Conservation (phyloP, 2,797 vertebrate species). For the Gobio occitaniae region DNA sequence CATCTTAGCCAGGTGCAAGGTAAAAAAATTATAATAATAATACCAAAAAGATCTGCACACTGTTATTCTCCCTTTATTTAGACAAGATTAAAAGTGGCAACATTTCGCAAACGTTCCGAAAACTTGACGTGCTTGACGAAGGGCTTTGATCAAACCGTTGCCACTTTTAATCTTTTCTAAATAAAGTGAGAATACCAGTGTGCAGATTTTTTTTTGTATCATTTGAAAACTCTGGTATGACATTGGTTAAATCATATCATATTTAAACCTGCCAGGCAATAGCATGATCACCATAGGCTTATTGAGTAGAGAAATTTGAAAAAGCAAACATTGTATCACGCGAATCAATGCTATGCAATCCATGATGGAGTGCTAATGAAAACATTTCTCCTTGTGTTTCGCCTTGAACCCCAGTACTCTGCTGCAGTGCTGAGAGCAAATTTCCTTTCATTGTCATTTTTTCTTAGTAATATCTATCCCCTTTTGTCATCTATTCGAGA, state of each 20-base stretch:
- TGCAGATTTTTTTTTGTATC: no score
- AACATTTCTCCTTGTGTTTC: slow-evolving; percentile 31
- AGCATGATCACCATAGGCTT: slow-evolving; percentile 22
- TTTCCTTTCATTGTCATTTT: slow-evolving; percentile 67
- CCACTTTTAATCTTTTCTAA: no score
- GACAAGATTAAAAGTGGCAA: no score
- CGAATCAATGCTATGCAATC: slow-evolving; percentile 40
- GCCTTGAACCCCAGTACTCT: slow-evolving; percentile 63
- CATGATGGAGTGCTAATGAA: slow-evolving; percentile 49
- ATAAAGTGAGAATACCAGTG: no score
- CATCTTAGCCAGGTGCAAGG: no score
- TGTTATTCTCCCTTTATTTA: no score
- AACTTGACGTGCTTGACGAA: no score
- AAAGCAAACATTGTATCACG: slow-evolving; percentile 11
- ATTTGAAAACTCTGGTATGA: not conserved
- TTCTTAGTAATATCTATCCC: slow-evolving; percentile 51
- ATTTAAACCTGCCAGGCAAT: slow-evolving; percentile 16
- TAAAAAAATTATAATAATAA: no score
- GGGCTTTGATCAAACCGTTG: no score
- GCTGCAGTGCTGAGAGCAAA: slow-evolving; percentile 64
- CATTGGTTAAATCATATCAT: not conserved
- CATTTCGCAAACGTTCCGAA: no score
- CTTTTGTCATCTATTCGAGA: slow-evolving; percentile 7
- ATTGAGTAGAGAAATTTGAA: slow-evolving; percentile 33
- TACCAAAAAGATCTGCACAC: no score